Evolutionary conservation across 2,797 vertebrate genomes (phyloP), one percentile per base, ranked within the genome.

Genomic region (Vespertilio murinus): DNA sequence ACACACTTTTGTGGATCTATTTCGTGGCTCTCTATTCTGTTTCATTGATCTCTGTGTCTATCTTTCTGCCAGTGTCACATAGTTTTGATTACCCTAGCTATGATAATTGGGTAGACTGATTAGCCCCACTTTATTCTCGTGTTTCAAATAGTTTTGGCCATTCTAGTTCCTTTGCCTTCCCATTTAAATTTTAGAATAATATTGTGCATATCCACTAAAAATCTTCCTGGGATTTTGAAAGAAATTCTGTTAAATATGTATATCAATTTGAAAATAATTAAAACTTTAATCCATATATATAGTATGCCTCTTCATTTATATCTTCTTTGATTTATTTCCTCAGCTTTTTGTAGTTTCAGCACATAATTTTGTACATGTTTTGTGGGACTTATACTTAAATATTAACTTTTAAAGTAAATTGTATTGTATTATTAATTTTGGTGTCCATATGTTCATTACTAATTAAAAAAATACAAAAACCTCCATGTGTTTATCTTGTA

Each of bases 131-230:
- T 80, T 59, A 74, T 78, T 79, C 23, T 67, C 64, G 8, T 42
- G 77, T 52, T 70, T 74, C 33, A 80, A 64, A 84, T 38, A 20
- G 14, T 59, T 56, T 85, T 88, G 65, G 20, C n/a, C 49, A 33
- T 69, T 82, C 8, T 77, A 64, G 22, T 16, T 88, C 33, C 18
- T 71, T 56, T 93, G 52, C 13, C 56, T 88, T 88, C 80, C 49
- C 10, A 52, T 59, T 49, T 91, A 75, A 78, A 20, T 73, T 94
- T 89, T 87, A 86, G 79, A 64, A 85, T 38, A 83, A 81, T 61
- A 54, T 61, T 75, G 9, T 64, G 30, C 28, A 10, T 75, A 38
- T 35, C 10, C 30, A 77, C 11, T 20, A 81, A 84, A 81, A 18
- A 11, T 49, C 61, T 80, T 78, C 7, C 35, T 80, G 56, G 6